These are phyloP conservation scores for Eclectus roratus DNA, from an alignment of 2,113 vertebrate genomes.

Conservation along the genomic window DNA sequence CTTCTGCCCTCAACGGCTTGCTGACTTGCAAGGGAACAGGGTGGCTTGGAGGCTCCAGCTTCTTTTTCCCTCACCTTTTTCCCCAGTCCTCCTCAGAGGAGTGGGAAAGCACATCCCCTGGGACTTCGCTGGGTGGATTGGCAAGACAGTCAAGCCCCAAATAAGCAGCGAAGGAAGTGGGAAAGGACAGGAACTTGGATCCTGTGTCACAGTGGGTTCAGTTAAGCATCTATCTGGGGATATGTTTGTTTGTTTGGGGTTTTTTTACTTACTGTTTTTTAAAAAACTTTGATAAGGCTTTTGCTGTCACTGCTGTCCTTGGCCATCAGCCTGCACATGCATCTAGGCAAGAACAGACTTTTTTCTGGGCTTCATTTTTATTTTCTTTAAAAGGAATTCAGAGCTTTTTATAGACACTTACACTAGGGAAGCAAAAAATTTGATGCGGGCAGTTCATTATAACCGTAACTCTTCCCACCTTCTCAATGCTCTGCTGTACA, in stretches of 20 bases:
- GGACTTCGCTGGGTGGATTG: not conserved
- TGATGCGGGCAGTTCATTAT: not conserved
- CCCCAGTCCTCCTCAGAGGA: not conserved
- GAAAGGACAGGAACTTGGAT: not conserved
- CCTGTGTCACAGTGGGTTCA: not conserved
- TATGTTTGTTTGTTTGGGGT: not conserved
- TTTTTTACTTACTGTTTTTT: not conserved
- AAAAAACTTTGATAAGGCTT: not conserved
- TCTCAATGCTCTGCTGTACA: not conserved
- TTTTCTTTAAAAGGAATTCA: slow-evolving; percentile 10
- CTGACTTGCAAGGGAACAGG: not conserved
- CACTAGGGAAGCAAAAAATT: not conserved
- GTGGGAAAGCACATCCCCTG: not conserved
- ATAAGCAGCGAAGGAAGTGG: not conserved
- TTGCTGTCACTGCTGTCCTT: not conserved
- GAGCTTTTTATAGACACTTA: not conserved
- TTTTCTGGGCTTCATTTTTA: not conserved
- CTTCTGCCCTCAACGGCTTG: not conserved
- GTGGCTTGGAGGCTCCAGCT: not conserved
- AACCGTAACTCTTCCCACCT: not conserved
- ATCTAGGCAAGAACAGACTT: not conserved
- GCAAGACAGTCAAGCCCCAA: not conserved
- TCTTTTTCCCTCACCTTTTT: not conserved
- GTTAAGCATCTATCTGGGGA: not conserved
- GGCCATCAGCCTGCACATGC: not conserved